Percentiles rank a stretch among this genome's conserved stretches.
phyloP scores from a whole-genome alignment of 1,140 invertebrate species.

The Steinernema khuongi region DNA sequence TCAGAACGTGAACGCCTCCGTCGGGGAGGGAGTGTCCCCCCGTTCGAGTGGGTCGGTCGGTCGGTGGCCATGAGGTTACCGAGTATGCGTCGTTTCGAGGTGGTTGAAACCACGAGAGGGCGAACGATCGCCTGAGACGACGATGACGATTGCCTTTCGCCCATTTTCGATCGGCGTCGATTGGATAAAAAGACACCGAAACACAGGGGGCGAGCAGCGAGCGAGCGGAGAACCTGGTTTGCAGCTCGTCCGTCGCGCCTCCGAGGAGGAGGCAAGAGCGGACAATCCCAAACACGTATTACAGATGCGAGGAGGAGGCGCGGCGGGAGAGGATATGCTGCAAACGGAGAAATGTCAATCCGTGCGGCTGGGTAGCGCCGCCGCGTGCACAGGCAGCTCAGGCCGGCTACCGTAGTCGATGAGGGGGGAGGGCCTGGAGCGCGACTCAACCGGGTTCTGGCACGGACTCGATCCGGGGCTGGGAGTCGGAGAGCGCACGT shows the following conservation, averaged over 20 bases:
- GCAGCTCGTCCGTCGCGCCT: not conserved
- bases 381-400: not conserved
- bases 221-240: slow-evolving; percentile 12
- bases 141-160: slow-evolving; percentile 15
- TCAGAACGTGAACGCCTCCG: too few species aligned
- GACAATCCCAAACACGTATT: slow-evolving; percentile 8
- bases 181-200: slow-evolving; percentile 4
- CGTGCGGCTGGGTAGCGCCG: too few species aligned
- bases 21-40: too few species aligned
- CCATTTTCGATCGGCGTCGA: slow-evolving; percentile 1
- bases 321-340: not conserved
- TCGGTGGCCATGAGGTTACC: too few species aligned
- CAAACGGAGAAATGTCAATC: not conserved
- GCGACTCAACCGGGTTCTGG: not conserved
- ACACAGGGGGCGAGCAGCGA: too few species aligned
- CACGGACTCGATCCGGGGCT: not conserved
- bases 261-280: slow-evolving; percentile 1
- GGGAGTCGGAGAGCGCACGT: too few species aligned
- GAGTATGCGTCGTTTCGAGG: not conserved
- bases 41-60: too few species aligned
- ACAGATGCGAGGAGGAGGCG: not conserved
- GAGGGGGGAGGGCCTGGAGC: not conserved
- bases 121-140: too few species aligned
- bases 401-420: not conserved
- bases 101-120: not conserved